Conservation (phyloP, 2,113 vertebrate species). For the Odontophorus gujanensis region DNA sequence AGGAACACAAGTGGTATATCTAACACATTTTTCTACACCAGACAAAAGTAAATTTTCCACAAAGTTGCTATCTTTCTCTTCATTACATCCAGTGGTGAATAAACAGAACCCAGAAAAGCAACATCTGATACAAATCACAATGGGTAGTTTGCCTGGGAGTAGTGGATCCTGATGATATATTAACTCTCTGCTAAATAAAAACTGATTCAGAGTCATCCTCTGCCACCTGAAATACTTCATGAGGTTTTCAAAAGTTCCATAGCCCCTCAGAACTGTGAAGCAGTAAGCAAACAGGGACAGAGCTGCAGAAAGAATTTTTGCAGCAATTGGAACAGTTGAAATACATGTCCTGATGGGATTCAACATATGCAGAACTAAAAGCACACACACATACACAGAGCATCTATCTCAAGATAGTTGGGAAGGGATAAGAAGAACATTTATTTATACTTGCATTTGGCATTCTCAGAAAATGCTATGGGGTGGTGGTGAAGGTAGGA, state of each 20-base stretch:
- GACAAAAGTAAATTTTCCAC: not conserved
- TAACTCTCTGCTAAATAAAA: not conserved
- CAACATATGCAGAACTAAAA: not conserved
- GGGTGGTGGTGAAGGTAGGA: constrained; percentile 16
- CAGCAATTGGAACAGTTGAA: not conserved
- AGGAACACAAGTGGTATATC: not conserved
- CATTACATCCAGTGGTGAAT: not conserved
- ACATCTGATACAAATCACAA: not conserved
- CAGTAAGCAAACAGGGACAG: not conserved
- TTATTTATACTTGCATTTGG: constrained; percentile 12
- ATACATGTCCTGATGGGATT: not conserved
- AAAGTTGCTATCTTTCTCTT: not conserved
- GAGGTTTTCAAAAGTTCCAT: rapidly evolving
- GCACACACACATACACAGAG: not conserved
- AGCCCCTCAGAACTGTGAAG: not conserved
- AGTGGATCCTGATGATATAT: not conserved
- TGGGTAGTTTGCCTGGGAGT: not conserved
- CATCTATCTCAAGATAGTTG: not conserved
- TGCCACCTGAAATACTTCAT: not conserved
- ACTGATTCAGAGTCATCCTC: not conserved
- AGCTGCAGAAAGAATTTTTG: not conserved
- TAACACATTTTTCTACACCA: not conserved
- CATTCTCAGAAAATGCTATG: not conserved
- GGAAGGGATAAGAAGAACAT: not conserved
- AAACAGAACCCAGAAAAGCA: not conserved